These are phyloP conservation scores for Dinocampus coccinellae DNA, from an alignment of 2,888 invertebrate species.

Conservation along the genomic window DNA sequence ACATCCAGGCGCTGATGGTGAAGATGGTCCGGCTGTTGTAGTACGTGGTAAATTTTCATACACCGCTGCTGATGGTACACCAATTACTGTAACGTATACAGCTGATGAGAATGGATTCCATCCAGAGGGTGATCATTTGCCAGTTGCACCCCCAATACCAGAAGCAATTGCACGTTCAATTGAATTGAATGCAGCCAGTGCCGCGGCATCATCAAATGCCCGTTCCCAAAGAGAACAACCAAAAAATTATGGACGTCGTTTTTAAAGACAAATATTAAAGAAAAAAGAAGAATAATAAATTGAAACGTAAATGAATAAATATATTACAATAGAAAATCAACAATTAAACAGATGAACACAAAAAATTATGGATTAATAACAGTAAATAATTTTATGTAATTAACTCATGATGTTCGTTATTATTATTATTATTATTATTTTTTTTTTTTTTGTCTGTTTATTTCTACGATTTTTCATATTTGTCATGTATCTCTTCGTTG, in stretches of 20 bases:
- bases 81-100: conserved; percentile 31
- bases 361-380: no score
- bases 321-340: no score
- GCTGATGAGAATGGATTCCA: conserved; percentile 48
- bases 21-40: conserved; percentile 29
- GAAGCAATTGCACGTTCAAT: conserved; percentile 42
- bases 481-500: no score
- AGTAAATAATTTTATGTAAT: no score
- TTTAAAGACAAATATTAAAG: not conserved
- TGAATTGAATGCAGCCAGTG: conserved; percentile 40
- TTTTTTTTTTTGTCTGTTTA: no score
- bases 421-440: no score
- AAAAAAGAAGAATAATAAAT: not conserved
- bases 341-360: no score
- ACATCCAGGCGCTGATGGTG: conserved; percentile 34
- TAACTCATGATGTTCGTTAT: no score
- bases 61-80: conserved; percentile 39
- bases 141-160: conserved; percentile 42
- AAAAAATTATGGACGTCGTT: not conserved
- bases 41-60: conserved; percentile 41
- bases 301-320: not conserved
- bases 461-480: no score
- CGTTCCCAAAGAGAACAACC: not conserved
- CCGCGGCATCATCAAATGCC: conserved; percentile 9
- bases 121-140: conserved; percentile 46